phyloP scores from a whole-genome alignment of 2,797 vertebrate species.

The Thripadectes ignobilis region DNA sequence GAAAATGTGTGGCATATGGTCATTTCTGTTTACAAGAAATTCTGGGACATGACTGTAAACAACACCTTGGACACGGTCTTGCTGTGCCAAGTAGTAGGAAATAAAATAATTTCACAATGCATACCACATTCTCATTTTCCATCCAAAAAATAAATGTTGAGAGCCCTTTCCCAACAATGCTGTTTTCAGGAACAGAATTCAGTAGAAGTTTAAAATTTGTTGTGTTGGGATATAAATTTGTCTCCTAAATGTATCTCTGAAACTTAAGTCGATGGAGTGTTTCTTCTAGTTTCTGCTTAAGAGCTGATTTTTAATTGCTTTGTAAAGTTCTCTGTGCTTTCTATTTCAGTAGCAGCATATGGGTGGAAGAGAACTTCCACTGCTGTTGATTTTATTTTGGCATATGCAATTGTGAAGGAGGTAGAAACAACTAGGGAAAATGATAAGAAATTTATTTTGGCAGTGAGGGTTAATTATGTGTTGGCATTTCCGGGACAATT shows the following conservation, averaged over 20 bases:
- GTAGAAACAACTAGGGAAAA: background rate
- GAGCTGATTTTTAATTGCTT: background rate
- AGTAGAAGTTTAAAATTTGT: background rate
- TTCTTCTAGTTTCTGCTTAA: background rate
- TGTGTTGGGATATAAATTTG: background rate
- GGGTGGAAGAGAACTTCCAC: background rate
- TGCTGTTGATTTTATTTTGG: background rate
- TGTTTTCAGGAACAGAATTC: background rate
- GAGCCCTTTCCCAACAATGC: background rate
- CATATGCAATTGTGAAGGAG: background rate
- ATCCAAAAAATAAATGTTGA: background rate
- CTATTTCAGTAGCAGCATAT: background rate
- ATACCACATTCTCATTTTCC: background rate
- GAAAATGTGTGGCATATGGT: background rate
- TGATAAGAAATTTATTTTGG: background rate
- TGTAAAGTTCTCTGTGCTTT: background rate
- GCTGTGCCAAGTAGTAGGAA: background rate
- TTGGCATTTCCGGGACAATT: background rate
- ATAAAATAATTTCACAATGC: background rate
- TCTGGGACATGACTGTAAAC: background rate
- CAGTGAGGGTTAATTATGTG: background rate
- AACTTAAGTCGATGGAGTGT: background rate
- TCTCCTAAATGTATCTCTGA: background rate
- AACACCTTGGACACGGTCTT: background rate
- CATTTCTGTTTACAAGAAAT: background rate